phyloP scores from a whole-genome alignment of 1,140 invertebrate genomes.

The Onthophagus taurus region DNA sequence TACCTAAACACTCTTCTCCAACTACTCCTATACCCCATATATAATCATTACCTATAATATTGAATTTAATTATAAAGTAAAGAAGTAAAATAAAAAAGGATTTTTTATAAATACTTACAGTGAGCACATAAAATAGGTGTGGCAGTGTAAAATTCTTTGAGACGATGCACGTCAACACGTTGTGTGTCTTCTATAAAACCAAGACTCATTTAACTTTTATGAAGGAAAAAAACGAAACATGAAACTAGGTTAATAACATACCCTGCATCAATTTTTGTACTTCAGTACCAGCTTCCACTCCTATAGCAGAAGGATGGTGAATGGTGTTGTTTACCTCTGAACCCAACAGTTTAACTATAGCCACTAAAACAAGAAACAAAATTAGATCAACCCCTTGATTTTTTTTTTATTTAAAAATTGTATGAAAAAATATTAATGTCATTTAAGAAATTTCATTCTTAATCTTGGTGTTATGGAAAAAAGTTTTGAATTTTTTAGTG shows the following conservation, averaged over 20 bases:
- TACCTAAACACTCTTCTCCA: conserved; percentile 33
- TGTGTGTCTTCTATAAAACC: too few relatives aligned
- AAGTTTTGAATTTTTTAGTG: too few relatives aligned
- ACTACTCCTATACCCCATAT: conserved; percentile 52
- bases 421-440: neutral
- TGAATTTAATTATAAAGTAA: conserved; percentile 3
- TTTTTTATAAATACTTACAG: conserved; percentile 40
- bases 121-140: conserved; percentile 43
- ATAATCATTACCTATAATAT: conserved; percentile 52
- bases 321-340: conserved; percentile 30
- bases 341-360: conserved; percentile 28
- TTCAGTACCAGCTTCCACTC: conserved; percentile 27
- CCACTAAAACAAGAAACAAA: conserved; percentile 24
- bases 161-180: conserved; percentile 7
- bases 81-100: conserved; percentile 15
- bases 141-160: conserved; percentile 41
- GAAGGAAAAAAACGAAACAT: too few relatives aligned
- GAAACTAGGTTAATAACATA: too few relatives aligned
- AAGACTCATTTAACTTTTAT: too few relatives aligned
- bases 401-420: neutral
- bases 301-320: conserved; percentile 29
- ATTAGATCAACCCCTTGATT: neutral
- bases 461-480: too few relatives aligned
- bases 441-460: too few relatives aligned
- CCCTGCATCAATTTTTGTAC: too few relatives aligned